A percentile compares a stretch with the other conserved stretches of the same genome.
These are phyloP conservation scores for Trachurus trachurus DNA, from an alignment of 2,797 vertebrate species.

Conservation along the genomic window DNA sequence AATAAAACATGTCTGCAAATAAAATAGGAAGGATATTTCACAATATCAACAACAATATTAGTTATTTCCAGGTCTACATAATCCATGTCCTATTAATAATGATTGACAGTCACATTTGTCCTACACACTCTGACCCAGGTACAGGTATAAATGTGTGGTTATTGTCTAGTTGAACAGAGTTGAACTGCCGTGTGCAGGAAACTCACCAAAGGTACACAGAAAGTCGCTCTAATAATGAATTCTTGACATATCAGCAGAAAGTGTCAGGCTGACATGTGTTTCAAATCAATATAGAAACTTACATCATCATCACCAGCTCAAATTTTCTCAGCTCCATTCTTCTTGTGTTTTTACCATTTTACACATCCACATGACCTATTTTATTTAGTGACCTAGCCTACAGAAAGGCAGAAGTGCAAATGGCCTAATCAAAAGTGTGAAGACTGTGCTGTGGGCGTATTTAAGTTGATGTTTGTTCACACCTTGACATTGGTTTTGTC, in stretches of 20 bases:
- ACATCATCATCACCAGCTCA: background rate
- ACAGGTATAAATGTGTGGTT: background rate
- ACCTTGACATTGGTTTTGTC: background rate
- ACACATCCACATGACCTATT: slow-evolving; percentile 2
- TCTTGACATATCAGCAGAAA: background rate
- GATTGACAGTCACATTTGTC: background rate
- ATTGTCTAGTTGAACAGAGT: background rate
- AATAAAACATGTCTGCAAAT: background rate
- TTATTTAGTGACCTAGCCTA: background rate
- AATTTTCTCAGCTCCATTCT: slow-evolving; percentile 24
- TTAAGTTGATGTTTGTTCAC: background rate
- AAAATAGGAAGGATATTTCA: background rate
- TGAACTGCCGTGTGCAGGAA: background rate
- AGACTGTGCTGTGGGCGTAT: background rate
- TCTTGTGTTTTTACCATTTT: background rate
- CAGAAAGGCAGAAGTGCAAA: background rate
- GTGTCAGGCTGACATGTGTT: slow-evolving; percentile 16
- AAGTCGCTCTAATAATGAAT: background rate
- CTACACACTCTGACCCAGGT: background rate
- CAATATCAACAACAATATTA: no score
- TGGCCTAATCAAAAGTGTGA: slow-evolving; percentile 2
- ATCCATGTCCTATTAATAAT: background rate
- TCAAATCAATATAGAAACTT: background rate
- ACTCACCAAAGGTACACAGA: slow-evolving; percentile 7
- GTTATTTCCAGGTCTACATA: background rate